Conservation (phyloP, 2,888 invertebrate species). For the Zaprionus bogoriensis region DNA sequence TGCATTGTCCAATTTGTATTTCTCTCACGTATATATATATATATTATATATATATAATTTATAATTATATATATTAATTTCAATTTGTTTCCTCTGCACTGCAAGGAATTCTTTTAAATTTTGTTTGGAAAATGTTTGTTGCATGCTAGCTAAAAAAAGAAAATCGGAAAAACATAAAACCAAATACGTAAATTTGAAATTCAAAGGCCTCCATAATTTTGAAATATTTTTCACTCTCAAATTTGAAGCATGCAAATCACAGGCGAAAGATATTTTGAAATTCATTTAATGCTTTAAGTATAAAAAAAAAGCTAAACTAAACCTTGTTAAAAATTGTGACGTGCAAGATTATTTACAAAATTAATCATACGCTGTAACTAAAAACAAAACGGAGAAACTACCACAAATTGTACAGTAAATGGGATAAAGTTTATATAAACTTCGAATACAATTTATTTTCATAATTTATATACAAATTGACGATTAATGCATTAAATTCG, state of each 20-base stretch:
- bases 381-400: constrained; percentile 25
- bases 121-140: constrained; percentile 46
- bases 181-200: constrained; percentile 72
- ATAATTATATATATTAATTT: too few relatives aligned
- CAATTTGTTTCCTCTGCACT: constrained; percentile 29
- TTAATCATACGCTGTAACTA: constrained; percentile 54
- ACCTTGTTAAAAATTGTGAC: constrained; percentile 67
- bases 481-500: constrained; percentile 45
- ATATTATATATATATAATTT: too few relatives aligned
- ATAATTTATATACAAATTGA: constrained; percentile 70
- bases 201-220: constrained; percentile 58
- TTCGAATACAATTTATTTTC: constrained; percentile 77
- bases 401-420: constrained; percentile 66
- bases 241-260: constrained; percentile 41
- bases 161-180: constrained; percentile 34
- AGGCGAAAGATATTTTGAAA: constrained; percentile 47
- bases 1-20: constrained; percentile 25
- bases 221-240: constrained; percentile 45
- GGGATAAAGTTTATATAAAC: constrained; percentile 57
- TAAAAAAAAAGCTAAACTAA: constrained; percentile 21
- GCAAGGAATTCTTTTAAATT: constrained; percentile 21
- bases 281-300: constrained; percentile 63
- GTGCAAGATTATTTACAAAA: constrained; percentile 67
- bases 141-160: constrained; percentile 36
- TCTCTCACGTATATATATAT: too few relatives aligned